A percentile compares a stretch with the other conserved stretches of the same genome.
Conservation (phyloP, 2,888 invertebrate genomes). For the Rhimphoctona megacephalus region DNA sequence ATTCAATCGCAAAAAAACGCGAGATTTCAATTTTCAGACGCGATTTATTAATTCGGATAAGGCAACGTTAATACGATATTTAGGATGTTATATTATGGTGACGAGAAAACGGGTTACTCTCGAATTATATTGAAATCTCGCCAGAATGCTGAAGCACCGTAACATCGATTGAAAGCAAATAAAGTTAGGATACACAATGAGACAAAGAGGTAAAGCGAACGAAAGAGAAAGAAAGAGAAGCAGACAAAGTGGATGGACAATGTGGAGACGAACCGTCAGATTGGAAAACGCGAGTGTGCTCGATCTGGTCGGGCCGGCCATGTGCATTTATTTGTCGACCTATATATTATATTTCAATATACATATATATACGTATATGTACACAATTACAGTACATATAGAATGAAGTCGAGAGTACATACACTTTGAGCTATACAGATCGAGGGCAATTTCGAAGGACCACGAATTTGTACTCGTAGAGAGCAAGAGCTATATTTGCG, state of each 20-base stretch:
- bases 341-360: slow-evolving; percentile 20
- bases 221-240: slow-evolving; percentile 18
- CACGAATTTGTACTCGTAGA: slow-evolving; percentile 49
- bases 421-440: slow-evolving; percentile 7
- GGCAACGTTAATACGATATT: slow-evolving; percentile 21
- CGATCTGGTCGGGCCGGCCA: not conserved
- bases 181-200: slow-evolving; percentile 8
- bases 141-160: slow-evolving; percentile 26
- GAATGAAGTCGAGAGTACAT: slow-evolving; percentile 19
- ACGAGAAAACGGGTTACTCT: slow-evolving; percentile 17
- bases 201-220: too few relatives aligned
- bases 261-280: slow-evolving; percentile 35
- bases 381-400: slow-evolving; percentile 32
- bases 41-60: not conserved
- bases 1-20: not conserved
- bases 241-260: not conserved
- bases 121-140: slow-evolving; percentile 42
- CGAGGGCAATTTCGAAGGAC: slow-evolving; percentile 35
- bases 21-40: not conserved
- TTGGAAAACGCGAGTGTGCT: slow-evolving; percentile 27
- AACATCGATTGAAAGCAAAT: slow-evolving; percentile 44
- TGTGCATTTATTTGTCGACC: slow-evolving; percentile 27
- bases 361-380: slow-evolving; percentile 11
- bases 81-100: not conserved
- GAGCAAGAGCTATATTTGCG: slow-evolving; percentile 54